Evolutionary conservation across 2,113 vertebrate genomes (phyloP), one percentile per base, ranked within the genome.

Genomic region (Clarias gariepinus): DNA sequence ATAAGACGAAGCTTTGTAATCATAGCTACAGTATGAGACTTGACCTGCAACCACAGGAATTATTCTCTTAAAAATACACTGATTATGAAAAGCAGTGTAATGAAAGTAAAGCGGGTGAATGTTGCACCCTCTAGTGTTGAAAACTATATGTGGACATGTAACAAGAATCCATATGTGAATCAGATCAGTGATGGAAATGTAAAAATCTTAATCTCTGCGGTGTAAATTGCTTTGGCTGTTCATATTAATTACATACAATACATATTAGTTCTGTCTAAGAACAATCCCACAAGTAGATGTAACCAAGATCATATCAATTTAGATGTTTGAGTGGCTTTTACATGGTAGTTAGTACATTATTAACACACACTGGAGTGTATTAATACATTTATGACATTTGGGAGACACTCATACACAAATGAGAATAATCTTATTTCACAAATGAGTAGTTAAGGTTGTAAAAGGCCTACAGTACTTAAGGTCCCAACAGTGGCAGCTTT

Each of bases 61-160:
- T 55, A 0, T 4, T 30, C 76, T 79, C n/a, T 79, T 80, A 30
- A 78, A 55, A 36, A 55, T 66, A 25, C 36, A 30, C 58, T 52
- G 25, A 64, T 58, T 19, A 53, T 61, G 28, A 7, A 63, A 63
- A 61, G 36, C 82, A 60, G 52, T 19, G 33, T 33, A 77, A 80
- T 18, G 73, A 25, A 57, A 33, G 15, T 12, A 1, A 63, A 87
- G 68, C 53, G 53, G 85, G 86, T 13, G 79, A 80, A 76, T 78
- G n/a, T 81, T 90, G 91, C 88, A 9, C 90, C 92, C 89, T 91
- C 94, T 94, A 89, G 88, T 93, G 94, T 69, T 89, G 21, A 86
- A 68, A 82, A 33, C 61, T 36, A 81, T 81, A 60, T 36, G 30
- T 68, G 25, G 57, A 60, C 21, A 41, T n/a, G 3, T 57, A 28